Percentiles rank a stretch among this genome's conserved stretches.
Conservation (phyloP, 2,888 invertebrate species). For the Nymphalis c-album region DNA sequence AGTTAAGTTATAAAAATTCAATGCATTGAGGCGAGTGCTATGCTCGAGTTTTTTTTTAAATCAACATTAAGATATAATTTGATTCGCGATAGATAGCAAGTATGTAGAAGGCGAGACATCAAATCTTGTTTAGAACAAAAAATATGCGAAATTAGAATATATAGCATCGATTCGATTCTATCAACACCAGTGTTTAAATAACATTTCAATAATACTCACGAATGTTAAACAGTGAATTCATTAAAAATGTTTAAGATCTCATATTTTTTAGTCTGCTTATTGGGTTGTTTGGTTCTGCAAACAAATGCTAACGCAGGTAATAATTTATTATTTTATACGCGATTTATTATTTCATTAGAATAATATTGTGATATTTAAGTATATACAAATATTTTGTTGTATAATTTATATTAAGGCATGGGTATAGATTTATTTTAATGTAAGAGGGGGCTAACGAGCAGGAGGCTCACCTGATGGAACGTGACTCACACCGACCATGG, state of each 20-base stretch:
- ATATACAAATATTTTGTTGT: neutral
- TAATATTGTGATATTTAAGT: neutral
- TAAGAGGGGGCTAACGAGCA: too few species aligned
- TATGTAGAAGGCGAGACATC: too few species aligned
- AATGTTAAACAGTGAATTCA: neutral
- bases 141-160: slow-evolving; percentile 8
- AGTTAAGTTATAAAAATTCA: too few species aligned
- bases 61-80: too few species aligned
- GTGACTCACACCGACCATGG: too few species aligned
- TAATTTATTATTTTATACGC: neutral
- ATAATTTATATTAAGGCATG: too few species aligned
- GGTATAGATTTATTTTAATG: too few species aligned
- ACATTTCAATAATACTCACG: slow-evolving; percentile 7
- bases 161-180: slow-evolving; percentile 6
- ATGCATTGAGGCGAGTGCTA: too few species aligned
- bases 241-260: slow-evolving; percentile 15
- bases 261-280: slow-evolving; percentile 8
- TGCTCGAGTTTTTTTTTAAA: too few species aligned
- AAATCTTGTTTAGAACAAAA: neutral
- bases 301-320: slow-evolving; percentile 9
- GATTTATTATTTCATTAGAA: too few species aligned
- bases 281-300: slow-evolving; percentile 10
- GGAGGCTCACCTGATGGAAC: too few species aligned
- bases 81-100: too few species aligned
- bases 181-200: slow-evolving; percentile 9